These are phyloP conservation scores for Cotesia chilonis DNA, from an alignment of 1,140 invertebrate species.

Conservation along the genomic window DNA sequence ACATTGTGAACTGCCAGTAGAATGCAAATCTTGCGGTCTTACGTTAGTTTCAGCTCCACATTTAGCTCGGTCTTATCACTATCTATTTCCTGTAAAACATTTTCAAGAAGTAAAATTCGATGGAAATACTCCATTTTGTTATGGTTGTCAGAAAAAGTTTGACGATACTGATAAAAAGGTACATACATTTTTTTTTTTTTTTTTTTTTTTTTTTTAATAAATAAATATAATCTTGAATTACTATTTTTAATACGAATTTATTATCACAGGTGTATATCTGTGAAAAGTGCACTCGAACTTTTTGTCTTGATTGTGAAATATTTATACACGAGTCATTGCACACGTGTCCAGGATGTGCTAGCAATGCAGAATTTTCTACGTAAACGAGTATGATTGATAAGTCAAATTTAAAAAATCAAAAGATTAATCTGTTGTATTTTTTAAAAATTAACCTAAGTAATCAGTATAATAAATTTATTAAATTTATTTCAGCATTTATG, in stretches of 20 bases:
- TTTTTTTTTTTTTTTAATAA: constrained; percentile 33
- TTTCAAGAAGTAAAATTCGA: constrained; percentile 78
- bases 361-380: constrained; percentile 60
- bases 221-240: constrained; percentile 13
- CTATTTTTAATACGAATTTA: neutral
- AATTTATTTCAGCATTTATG: too few species aligned
- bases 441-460: neutral
- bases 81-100: constrained; percentile 90
- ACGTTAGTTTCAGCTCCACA: constrained; percentile 98
- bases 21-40: constrained; percentile 93
- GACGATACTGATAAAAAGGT: constrained; percentile 77
- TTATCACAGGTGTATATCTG: constrained; percentile 78
- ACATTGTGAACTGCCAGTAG: constrained; percentile 97
- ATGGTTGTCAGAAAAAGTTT: constrained; percentile 76
- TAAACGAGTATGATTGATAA: constrained; percentile 57
- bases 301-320: constrained; percentile 94
- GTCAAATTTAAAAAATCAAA: too few species aligned
- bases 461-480: neutral
- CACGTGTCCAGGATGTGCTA: constrained; percentile 92
- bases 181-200: constrained; percentile 31
- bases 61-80: constrained; percentile 95
- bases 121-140: constrained; percentile 69
- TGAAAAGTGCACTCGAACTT: constrained; percentile 78
- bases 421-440: too few species aligned
- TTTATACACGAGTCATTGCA: constrained; percentile 94